These are phyloP conservation scores for Canis aureus DNA, from an alignment of 2,113 vertebrate species.

Conservation along the genomic window DNA sequence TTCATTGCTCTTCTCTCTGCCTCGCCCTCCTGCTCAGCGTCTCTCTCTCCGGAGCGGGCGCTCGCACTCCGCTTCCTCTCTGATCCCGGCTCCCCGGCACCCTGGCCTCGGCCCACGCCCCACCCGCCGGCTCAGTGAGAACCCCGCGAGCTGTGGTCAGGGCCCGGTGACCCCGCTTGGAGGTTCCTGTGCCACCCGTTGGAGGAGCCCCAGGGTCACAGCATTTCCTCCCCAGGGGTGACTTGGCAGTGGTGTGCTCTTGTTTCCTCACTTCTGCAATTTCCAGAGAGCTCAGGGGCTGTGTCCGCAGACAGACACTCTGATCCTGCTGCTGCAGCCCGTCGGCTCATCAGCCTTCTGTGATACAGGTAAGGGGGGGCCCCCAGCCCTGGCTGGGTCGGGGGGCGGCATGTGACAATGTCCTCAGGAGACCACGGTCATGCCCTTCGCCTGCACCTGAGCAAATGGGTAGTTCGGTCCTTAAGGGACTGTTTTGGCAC, in stretches of 20 bases:
- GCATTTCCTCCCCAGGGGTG: slow-evolving; percentile 73
- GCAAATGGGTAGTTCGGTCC: background rate
- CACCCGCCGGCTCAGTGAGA: background rate
- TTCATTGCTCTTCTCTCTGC: background rate
- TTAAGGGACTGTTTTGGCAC: background rate
- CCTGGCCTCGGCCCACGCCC: background rate
- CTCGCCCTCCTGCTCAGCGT: background rate
- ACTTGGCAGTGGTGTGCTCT: slow-evolving; percentile 57
- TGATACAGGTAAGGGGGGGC: slow-evolving; percentile 50
- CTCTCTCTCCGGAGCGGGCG: background rate
- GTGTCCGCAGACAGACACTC: background rate
- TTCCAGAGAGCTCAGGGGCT: slow-evolving; percentile 36
- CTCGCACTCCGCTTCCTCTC: background rate
- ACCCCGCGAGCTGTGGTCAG: background rate
- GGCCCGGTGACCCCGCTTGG: background rate
- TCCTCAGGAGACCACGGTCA: background rate
- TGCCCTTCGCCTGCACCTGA: background rate
- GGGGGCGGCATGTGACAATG: background rate
- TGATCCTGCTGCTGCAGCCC: fast-evolving
- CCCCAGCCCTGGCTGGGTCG: background rate
- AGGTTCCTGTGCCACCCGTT: background rate
- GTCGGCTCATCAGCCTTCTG: background rate
- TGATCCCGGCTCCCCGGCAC: background rate
- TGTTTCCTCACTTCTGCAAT: slow-evolving; percentile 81
- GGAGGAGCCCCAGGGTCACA: slow-evolving; percentile 24